Evolutionary conservation across 1,140 invertebrate species (phyloP), one percentile per base, ranked within the genome.

Genomic region (Brachionus koreanus): DNA sequence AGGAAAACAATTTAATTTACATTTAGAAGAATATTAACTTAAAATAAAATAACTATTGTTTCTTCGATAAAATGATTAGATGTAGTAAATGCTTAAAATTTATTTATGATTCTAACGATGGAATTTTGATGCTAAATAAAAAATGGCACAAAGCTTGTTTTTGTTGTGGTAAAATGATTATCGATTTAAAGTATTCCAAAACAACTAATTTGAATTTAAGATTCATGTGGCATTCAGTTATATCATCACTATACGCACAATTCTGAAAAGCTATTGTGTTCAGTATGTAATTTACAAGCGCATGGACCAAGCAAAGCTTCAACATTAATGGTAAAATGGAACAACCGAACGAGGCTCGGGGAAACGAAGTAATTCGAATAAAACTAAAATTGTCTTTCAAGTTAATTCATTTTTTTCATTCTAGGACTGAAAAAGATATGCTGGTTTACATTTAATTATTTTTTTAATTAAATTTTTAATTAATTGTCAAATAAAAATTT

Each of bases 361-460:
- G n/a, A 74, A 10, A 43, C 46, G 46, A 74, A 74, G 69, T 74
- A 74, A 49, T 7, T 39, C 7, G 7, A 25, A 46, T 10, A 43
- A 10, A 23, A 49, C 13, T n/a, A 29, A 39, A 42, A 10, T 72
- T 42, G 10, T n/a, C n/a, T 72, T 10, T 16, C 42, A 23, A 72
- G 13, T 12, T 46, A 25, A 19, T 46, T 74, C n/a, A n/a, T n/a
- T 25, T 74, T 25, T 46, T 74, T 74, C 46, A 2, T 65, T 65
- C 33, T 2, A 74, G 69, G 19, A 74, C 39, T 29, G 69, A 74
- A 46, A 74, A 74, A 46, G 69, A 74, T 46, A 43, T 74, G 69
- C n/a, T 74, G 39, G 43, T 74, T 39, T 74, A 35, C 10, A 46
- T 74, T 46, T 74, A 74, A 19, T 25, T 10, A 10, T 46, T 25